A percentile compares a stretch with the other conserved stretches of the same genome.
Conservation (phyloP, 2,797 vertebrate genomes). For the Acomys russatus region DNA sequence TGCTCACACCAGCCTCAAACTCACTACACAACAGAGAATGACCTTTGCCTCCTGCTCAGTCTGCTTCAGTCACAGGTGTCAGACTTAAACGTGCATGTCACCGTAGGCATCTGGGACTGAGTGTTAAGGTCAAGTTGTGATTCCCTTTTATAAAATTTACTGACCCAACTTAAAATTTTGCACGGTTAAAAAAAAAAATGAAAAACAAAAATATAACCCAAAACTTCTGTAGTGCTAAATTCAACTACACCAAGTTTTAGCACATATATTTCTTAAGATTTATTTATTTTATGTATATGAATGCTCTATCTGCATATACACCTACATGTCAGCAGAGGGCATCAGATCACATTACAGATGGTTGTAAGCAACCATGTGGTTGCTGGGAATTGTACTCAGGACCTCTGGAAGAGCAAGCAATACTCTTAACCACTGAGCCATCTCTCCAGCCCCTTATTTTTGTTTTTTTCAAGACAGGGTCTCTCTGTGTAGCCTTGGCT, state of each 20-base stretch:
- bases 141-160: conserved; percentile 36
- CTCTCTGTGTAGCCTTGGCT: too few species aligned
- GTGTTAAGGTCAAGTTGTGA: conserved; percentile 14
- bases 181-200: conserved; percentile 20
- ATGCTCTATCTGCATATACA: too few species aligned
- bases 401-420: too few species aligned
- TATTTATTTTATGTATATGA: too few species aligned
- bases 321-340: too few species aligned
- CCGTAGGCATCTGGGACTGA: not conserved
- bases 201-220: conserved; percentile 43
- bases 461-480: too few species aligned
- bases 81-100: not conserved
- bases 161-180: conserved; percentile 40
- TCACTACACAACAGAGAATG: not conserved
- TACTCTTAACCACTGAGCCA: too few species aligned
- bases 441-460: too few species aligned
- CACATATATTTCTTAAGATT: not conserved
- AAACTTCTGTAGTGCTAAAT: conserved; percentile 21
- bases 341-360: too few species aligned
- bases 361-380: too few species aligned
- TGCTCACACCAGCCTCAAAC: not conserved
- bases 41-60: not conserved
- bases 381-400: too few species aligned
- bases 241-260: conserved; percentile 33
- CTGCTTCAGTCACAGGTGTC: not conserved